Evolutionary conservation across 2,113 vertebrate species (phyloP).

Genomic region (Rhinoderma darwinii): DNA sequence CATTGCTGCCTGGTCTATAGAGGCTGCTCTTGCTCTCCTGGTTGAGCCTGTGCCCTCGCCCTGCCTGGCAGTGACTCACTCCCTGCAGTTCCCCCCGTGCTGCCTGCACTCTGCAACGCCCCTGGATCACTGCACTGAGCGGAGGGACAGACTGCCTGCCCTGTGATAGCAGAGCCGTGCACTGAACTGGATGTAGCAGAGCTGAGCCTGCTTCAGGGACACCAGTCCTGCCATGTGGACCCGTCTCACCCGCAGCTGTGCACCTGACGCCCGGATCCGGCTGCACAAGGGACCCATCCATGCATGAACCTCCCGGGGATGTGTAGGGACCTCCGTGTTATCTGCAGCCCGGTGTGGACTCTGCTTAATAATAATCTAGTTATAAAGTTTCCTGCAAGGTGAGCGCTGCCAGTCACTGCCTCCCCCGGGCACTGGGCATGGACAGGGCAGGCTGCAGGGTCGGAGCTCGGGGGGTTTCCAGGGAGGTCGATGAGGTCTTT

Average conservation of each 20-base stretch:
- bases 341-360: background rate
- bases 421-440: background rate
- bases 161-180: background rate
- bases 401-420: conserved; percentile 5
- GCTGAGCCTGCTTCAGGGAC: background rate
- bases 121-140: background rate
- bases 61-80: conserved; percentile 24
- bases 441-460: background rate
- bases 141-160: background rate
- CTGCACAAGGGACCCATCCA: conserved; percentile 1
- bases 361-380: conserved; percentile 14
- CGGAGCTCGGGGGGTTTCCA: background rate
- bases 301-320: background rate
- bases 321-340: background rate
- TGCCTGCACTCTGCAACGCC: background rate
- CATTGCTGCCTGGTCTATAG: conserved; percentile 23
- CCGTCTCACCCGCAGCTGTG: background rate
- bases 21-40: conserved; percentile 30
- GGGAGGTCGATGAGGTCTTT: background rate
- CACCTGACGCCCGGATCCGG: conserved; percentile 4
- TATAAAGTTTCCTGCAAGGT: conserved; percentile 43
- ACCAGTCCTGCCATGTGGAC: background rate
- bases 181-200: background rate
- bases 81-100: background rate
- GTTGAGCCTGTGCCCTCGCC: background rate